Base-by-base conservation (phyloP, 2,113 vertebrate genomes). In the Callipepla squamata region DNA sequence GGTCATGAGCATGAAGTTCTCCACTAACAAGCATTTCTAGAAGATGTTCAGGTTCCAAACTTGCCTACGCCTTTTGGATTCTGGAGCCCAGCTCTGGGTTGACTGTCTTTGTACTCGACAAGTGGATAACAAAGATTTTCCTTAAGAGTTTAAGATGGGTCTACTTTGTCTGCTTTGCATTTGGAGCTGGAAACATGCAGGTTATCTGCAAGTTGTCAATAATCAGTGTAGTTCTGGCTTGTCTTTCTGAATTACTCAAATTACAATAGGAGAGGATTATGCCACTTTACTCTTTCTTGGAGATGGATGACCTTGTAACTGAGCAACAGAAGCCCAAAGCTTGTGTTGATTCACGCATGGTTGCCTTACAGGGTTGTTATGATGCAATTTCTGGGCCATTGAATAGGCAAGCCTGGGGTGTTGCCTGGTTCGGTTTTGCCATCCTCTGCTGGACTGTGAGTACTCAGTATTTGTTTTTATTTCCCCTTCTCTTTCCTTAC, bases 361-460 rank as follows among this genome's bases (percentile, higher is more conserved):
- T 69, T 76, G 69, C 70, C 69, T 89, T 72, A 63, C 90, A 98
- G 98, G 98, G 98, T 70, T 98, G 98, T 96, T 98, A 97, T 13
- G 92, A 98, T 0, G 90, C 92, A 53, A 98, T 98, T 84, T 96
- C 97, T 79, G 98, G 97, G 45, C 97, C 98, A 45, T 70, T 97
- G 97, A 96, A 97, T 36, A 93, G 96, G 55, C 96, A 98, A 2
- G 97, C 98, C 75, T 98, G 97, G 98, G 98, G 98, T 11, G 97
- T 98, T 80, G 97, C 98, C 76, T 98, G 98, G 98, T 98, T 98
- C 97, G 98, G 98, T 62, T 98, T 98, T 96, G 98, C 98, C 94
- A 98, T 98, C 93, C 98, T 98, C 75, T 98, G 98, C 94, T 98
- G 98, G 98, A 97, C 97, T 69, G 98, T 98, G 89, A 98, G 98